These are phyloP conservation scores for Malacoctenus gilli DNA, from an alignment of 2,797 vertebrate species.

Conservation along the genomic window DNA sequence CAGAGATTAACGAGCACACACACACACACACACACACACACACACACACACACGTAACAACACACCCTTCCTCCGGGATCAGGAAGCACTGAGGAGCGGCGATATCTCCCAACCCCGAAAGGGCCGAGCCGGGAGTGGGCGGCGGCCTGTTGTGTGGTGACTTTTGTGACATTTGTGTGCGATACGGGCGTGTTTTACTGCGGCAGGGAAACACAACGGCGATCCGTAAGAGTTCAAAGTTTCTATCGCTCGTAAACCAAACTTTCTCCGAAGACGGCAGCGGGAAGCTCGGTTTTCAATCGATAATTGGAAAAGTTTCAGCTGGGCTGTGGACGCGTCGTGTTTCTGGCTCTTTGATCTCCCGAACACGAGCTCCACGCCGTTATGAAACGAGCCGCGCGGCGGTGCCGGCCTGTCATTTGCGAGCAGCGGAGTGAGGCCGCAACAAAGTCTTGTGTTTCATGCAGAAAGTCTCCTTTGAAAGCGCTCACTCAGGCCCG, in stretches of 20 bases:
- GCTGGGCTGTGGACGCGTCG: conserved; percentile 31
- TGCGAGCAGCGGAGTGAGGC: conserved; percentile 42
- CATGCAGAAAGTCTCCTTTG: conserved; percentile 62
- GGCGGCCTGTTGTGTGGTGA: conserved; percentile 21
- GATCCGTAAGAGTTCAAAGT: too few relatives aligned
- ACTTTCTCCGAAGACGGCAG: too few relatives aligned
- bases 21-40: conserved; percentile 6
- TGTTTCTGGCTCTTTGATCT: conserved; percentile 34
- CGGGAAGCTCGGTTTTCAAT: conserved; percentile 46
- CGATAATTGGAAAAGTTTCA: conserved; percentile 54
- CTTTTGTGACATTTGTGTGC: conserved; percentile 15
- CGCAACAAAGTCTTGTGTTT: conserved; percentile 52
- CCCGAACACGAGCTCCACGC: conserved; percentile 36
- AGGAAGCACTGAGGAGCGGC: conserved; percentile 60
- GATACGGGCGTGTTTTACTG: conserved; percentile 31
- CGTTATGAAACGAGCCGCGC: conserved; percentile 57
- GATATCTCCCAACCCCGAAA: conserved; percentile 43
- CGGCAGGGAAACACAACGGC: not conserved
- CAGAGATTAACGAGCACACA: not conserved
- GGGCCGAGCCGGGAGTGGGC: conserved; percentile 42
- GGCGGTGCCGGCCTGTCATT: conserved; percentile 50
- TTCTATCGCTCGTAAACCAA: too few relatives aligned
- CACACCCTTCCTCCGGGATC: conserved; percentile 63
- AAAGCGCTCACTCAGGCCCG: conserved; percentile 51
- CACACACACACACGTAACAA: conserved; percentile 23